Evolutionary conservation across 1,140 invertebrate genomes (phyloP).

Genomic region (Zaprionus kolodkinae): DNA sequence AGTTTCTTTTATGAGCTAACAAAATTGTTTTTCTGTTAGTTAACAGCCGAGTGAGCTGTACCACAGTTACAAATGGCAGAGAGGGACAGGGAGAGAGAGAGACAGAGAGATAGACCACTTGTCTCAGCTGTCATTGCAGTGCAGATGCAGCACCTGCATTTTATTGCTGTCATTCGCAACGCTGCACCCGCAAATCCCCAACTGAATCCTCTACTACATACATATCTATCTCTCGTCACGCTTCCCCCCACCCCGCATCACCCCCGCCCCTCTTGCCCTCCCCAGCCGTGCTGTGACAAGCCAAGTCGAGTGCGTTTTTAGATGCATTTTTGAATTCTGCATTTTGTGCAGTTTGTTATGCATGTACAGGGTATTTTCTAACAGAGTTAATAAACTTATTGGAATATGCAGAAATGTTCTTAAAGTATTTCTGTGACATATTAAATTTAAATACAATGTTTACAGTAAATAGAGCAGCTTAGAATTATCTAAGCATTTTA

Average conservation of each 20-base stretch:
- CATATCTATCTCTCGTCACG: neutral
- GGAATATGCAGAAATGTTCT: too few relatives aligned
- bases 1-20: slow-evolving; percentile 21
- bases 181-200: slow-evolving; percentile 36
- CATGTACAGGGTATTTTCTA: neutral
- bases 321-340: slow-evolving; percentile 45
- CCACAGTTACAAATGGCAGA: neutral
- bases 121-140: slow-evolving; percentile 17
- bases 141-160: slow-evolving; percentile 66
- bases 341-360: slow-evolving; percentile 33
- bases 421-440: too few relatives aligned
- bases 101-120: slow-evolving; percentile 15
- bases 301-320: slow-evolving; percentile 65
- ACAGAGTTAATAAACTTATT: neutral
- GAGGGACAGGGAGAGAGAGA: neutral
- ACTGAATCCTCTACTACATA: neutral
- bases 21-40: slow-evolving; percentile 46
- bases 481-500: too few relatives aligned
- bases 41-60: slow-evolving; percentile 64
- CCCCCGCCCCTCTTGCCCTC: too few relatives aligned
- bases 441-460: too few relatives aligned
- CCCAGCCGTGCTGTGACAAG: slow-evolving; percentile 12
- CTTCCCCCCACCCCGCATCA: too few relatives aligned
- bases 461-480: too few relatives aligned
- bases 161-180: slow-evolving; percentile 77